Base-by-base conservation (phyloP, 2,113 vertebrate species). In the Callocephalon fimbriatum region DNA sequence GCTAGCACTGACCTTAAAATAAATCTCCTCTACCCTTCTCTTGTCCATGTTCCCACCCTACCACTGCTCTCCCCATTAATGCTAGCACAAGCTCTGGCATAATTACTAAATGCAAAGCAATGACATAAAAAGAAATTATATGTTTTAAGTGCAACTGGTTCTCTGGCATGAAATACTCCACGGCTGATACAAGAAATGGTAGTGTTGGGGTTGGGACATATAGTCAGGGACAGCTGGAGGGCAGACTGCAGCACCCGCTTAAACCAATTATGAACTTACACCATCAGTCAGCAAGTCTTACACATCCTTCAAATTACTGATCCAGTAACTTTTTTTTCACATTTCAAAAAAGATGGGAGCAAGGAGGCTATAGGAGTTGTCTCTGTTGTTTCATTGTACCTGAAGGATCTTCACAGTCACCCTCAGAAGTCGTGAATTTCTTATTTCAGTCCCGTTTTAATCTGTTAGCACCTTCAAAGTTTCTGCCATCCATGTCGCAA, bases 1-100 rank as follows among this genome's bases (percentile, higher is more conserved):
- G 67, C 72, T 62, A 73, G 32, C 72, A 59, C 45, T 81, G 79
- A 90, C 86, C 79, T 92, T 86, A 74, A 90, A 91, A 93, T 86
- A 93, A 88, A 91, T 22, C 54, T 44, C 79, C 91, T 92, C 32
- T 84, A 35, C 20, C 17, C 31, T 80, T 88, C 45, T 53, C 27
- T 50, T 83, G 86, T 72, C 21, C 31, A 40, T 48, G 37, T 32
- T 90, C 37, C 59, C 54, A 80, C 23, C n/a, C 44, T 35, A 37
- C 7, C 7, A 20, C 50, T 88, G 23, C 38, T 76, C 53, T 48
- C 10, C 3, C 6, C 48, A 2, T 59, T 42, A 32, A 32, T 10
- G 37, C 26, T 54, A 86, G 44, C 48, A 62, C 20, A 86, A 93
- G 12, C 6, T 53, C n/a, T 77, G 4, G 0, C 29, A 62, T 7